Evolutionary conservation across 2,888 invertebrate genomes (phyloP).

Genomic region (Coleophora flavipennella): DNA sequence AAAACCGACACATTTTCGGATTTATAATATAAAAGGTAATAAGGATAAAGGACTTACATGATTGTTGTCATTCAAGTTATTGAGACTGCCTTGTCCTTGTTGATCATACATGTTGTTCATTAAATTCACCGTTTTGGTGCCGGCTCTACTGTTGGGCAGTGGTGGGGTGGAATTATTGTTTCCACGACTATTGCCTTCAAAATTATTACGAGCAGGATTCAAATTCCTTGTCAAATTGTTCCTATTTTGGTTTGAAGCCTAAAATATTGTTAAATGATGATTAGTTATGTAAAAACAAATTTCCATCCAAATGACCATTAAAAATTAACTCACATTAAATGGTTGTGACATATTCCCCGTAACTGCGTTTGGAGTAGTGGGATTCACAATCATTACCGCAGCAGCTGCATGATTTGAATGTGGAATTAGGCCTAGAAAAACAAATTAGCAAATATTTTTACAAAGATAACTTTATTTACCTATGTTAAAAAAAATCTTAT

Average conservation of each 20-base stretch:
- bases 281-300: too few species aligned
- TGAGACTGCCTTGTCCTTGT: constrained; percentile 53
- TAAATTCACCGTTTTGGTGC: constrained; percentile 57
- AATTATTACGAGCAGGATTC: constrained; percentile 57
- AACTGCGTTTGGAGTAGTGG: constrained; percentile 64
- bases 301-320: too few species aligned
- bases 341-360: constrained; percentile 57
- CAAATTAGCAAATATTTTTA: too few species aligned
- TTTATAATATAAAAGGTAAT: too few species aligned
- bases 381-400: constrained; percentile 70
- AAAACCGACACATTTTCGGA: neutral
- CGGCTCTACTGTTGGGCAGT: constrained; percentile 41
- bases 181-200: constrained; percentile 44
- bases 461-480: too few species aligned
- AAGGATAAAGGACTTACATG: constrained; percentile 40
- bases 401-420: constrained; percentile 66
- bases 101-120: constrained; percentile 67
- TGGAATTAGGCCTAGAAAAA: constrained; percentile 45
- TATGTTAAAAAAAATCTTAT: too few species aligned
- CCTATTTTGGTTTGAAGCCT: constrained; percentile 58
- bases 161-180: constrained; percentile 51
- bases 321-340: constrained; percentile 45
- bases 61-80: constrained; percentile 56
- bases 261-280: constrained; percentile 10
- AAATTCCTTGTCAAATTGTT: constrained; percentile 61